Evolutionary conservation across 2,888 invertebrate species (phyloP).

Genomic region (Suillia variegata): DNA sequence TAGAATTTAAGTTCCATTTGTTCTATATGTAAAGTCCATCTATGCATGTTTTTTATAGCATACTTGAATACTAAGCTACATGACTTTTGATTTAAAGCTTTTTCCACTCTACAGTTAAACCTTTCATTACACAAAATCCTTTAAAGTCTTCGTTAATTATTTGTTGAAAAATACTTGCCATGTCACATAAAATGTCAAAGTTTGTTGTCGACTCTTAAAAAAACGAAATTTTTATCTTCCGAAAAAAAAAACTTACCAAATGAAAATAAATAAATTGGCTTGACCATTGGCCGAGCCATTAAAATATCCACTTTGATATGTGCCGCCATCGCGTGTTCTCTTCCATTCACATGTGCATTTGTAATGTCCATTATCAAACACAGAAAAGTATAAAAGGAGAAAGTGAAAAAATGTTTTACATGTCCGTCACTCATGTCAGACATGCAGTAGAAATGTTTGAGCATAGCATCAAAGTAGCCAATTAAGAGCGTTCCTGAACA

Average conservation of each 20-base stretch:
- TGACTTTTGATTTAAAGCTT: too few relatives aligned
- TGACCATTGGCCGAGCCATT: background rate
- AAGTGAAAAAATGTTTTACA: slow-evolving; percentile 19
- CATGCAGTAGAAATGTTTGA: slow-evolving; percentile 20
- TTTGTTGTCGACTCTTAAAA: background rate
- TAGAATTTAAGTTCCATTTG: too few relatives aligned
- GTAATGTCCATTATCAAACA: slow-evolving; percentile 26
- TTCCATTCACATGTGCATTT: slow-evolving; percentile 25
- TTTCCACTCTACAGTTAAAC: too few relatives aligned
- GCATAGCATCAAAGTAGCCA: background rate
- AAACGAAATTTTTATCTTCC: background rate
- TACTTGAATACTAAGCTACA: too few relatives aligned
- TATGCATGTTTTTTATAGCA: too few relatives aligned
- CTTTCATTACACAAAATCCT: too few relatives aligned
- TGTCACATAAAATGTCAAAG: background rate
- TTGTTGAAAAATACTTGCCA: too few relatives aligned
- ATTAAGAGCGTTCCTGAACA: slow-evolving; percentile 19
- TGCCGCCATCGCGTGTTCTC: slow-evolving; percentile 27
- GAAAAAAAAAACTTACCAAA: background rate
- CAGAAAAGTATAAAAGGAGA: slow-evolving; percentile 12
- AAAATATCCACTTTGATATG: slow-evolving; percentile 22
- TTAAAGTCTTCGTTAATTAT: too few relatives aligned
- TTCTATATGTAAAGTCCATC: too few relatives aligned
- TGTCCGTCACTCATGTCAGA: slow-evolving; percentile 30
- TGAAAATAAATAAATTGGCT: background rate